Evolutionary conservation across 92 coral and sea anemone genomes (phyloP), one percentile per base, ranked within the genome.

Genomic region (Palythoa grandiflora): DNA sequence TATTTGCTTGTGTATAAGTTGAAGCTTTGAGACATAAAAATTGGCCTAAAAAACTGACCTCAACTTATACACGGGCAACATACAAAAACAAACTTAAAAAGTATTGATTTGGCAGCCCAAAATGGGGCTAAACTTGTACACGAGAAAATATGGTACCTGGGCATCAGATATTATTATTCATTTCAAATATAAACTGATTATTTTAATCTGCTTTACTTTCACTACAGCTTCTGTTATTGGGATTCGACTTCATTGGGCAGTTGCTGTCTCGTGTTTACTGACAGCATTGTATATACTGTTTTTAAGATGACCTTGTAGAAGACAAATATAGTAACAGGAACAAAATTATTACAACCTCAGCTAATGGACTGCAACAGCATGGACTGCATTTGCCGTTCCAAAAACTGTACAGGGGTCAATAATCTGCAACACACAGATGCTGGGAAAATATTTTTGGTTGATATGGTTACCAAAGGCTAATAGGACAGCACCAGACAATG

Each of bases 221-320:
- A 19, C 53, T 89, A 10, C 94, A 97, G 99, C 99, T 85, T 96
- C 99, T 77, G 99, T 97, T 66, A 93, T 97, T 89, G 99, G 99
- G 77, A 96, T 97, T 38, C 91, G 99, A 55, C 92, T 97, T 40
- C 99, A 97, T 80, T 97, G 99, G 99, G 95, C 92, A 38, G 96
- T 97, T 59, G 98, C 99, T 63, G 47, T 97, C 57, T 75, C 97
- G 0, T 95, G 99, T 91, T 59, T 96, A 68, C 40, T 92, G 38
- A 97, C 93, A 90, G 94, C 97, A 53, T 77, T 93, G 35, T 97
- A 97, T 71, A 90, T 93, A 87, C 95, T 96, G 76, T 59, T 96
- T 63, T 88, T 96, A 60, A 96, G 94, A 73, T 96, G 90, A 88
- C 53, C 39, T 16, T 11, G 9, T 12, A 68, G 6, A 20, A 12